Evolutionary conservation across 1,140 invertebrate genomes (phyloP), one percentile per base, ranked within the genome.

Genomic region (Drosophila nikananu): DNA sequence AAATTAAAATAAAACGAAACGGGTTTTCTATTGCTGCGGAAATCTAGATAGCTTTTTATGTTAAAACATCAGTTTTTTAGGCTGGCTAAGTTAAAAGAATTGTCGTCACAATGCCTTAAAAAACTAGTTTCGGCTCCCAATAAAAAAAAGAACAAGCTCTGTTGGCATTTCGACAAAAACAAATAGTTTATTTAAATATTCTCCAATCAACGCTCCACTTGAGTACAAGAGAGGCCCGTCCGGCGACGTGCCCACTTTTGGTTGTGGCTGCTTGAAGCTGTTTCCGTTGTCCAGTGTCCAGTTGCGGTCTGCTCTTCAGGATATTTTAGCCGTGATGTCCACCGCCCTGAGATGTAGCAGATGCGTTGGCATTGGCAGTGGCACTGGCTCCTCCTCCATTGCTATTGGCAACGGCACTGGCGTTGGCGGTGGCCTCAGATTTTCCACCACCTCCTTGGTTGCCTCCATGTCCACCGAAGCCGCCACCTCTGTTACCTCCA

Each of bases 141-240:
- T n/a, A 48, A 37, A 13, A 30, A 46, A 37, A 30, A 67, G 15
- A 48, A 37, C 32, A 55, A 30, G n/a, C 5, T n/a, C n/a, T 32
- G 5, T 27, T 5, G n/a, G 8, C 13, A 35, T 27, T 44, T 10
- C 32, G 23, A 35, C 32, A 17, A 39, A 30, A 27, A 32, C 39
- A 37, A 51, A 21, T 37, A 9, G 23, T 70, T 60, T 74, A 74
- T 74, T 74, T 21, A 23, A 52, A 74, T 59, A 51, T 57, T 41
- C 25, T 58, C 0, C 39, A 17, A 39, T 12, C 37, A 30, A 17
- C 13, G 17, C n/a, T 39, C 5, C 12, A 23, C 12, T 15, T 17
- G 13, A 32, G 15, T 7, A n/a, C 8, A 49, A 27, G 6, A 39
- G 52, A 58, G 70, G 70, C 70, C 35, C 25, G 70, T 51, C 64